A percentile compares a stretch with the other conserved stretches of the same genome.
phyloP scores from a whole-genome alignment of 2,113 vertebrate species.

The Heterocephalus glaber region DNA sequence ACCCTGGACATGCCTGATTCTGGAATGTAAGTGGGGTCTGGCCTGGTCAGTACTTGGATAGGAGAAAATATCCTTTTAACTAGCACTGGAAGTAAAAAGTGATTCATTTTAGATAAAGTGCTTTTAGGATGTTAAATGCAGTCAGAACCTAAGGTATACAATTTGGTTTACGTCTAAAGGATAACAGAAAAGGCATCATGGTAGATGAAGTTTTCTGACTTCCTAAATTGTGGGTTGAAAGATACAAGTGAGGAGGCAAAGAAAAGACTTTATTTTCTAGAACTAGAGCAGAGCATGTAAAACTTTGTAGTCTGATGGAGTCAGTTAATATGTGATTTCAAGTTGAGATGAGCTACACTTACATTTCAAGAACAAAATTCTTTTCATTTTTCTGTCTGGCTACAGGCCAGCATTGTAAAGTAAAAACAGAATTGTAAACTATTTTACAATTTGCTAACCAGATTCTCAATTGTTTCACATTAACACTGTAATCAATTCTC shows the following conservation, averaged over 20 bases:
- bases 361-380: conserved; percentile 52
- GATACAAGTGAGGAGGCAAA: neutral
- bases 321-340: conserved; percentile 59
- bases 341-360: conserved; percentile 8
- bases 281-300: neutral
- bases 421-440: conserved; percentile 65
- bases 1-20: neutral
- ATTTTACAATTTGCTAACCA: conserved; percentile 60
- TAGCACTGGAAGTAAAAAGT: neutral
- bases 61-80: neutral
- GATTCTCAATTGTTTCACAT: conserved; percentile 62
- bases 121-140: conserved; percentile 1
- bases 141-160: conserved; percentile 5
- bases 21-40: neutral
- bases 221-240: neutral
- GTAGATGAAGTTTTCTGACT: neutral
- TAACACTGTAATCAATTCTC: conserved; percentile 15
- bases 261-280: neutral
- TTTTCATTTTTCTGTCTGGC: conserved; percentile 63
- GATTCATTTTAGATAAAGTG: neutral
- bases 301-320: neutral
- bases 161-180: conserved; percentile 44
- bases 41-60: neutral
- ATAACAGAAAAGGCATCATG: neutral
- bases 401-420: conserved; percentile 64